Base-by-base conservation (phyloP, 2,888 invertebrate genomes). In the Lasioglossum figueresi region DNA sequence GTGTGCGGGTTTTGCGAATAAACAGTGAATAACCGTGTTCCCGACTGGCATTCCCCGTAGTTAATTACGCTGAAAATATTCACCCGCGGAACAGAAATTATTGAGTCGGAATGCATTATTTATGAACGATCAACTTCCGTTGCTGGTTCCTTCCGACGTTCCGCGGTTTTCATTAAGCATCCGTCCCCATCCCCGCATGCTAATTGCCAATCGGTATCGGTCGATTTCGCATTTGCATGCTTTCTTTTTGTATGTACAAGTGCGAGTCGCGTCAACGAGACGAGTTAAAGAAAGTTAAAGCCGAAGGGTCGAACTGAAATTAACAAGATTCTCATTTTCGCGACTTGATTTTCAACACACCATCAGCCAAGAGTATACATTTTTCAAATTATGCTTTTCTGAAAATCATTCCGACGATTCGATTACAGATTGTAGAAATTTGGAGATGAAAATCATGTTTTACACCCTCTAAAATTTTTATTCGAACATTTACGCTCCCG, bases 181-280 rank as follows among this genome's bases (percentile, higher is more conserved):
- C 31, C 52, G 3, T 10, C 52, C 10, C 4, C 27, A 16, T 37
- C 48, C 66, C 45, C 19, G 37, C 43, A 66, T 73, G 37, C 45
- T 52, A 77, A 88, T 79, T 63, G 43, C 27, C 56, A 71, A 79
- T 56, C 48, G 14, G n/a, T 43, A 85, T 77, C 45, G 52, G 75
- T 79, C 43, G 23, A 45, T 10, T 43, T n/a, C 12, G 75, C 68
- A 56, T 79, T 77, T 48, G 87, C 89, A 89, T 89, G 89, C 27
- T 52, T 56, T 68, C 37, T 66, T 73, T 79, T 80, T 34, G 59
- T 31, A 52, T 83, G 23, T n/a, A 76, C 52, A 31, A 34, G 52
- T n/a, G 27, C 14, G 45, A 80, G 79, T 43, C 72, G 81, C 43
- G 40, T 4, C 59, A 74, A 83, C 66, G 40, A 48, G 48, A 76